phyloP scores from a whole-genome alignment of 2,113 vertebrate genomes.

The Regulus satrapa region DNA sequence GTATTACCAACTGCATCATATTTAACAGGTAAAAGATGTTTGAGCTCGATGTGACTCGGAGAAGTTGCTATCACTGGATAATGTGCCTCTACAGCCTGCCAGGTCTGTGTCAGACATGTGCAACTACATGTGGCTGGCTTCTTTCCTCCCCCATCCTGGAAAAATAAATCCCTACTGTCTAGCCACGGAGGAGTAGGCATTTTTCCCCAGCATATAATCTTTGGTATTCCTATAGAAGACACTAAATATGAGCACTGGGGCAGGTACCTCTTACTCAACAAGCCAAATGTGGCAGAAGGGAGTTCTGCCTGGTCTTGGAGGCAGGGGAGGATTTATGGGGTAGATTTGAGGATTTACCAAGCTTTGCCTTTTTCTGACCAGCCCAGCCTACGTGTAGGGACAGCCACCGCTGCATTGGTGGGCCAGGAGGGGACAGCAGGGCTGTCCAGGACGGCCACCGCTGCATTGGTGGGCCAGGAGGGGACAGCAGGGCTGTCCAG shows the following conservation, averaged over 20 bases:
- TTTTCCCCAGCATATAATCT: neutral
- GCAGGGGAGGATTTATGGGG: neutral
- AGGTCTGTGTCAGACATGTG: neutral
- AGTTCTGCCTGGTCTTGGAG: neutral
- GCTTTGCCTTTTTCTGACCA: neutral
- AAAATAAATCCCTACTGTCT: constrained; percentile 11
- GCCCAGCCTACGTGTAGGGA: too few species aligned
- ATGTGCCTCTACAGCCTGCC: neutral
- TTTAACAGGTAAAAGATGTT: neutral
- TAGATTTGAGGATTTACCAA: neutral
- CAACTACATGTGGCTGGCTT: neutral
- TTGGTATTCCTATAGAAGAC: neutral
- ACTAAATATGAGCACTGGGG: neutral
- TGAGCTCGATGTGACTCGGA: neutral
- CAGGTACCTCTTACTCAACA: neutral
- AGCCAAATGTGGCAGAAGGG: neutral
- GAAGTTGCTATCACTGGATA: neutral
- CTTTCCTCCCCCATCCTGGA: neutral
- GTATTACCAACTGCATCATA: neutral
- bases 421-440: neutral
- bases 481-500: neutral
- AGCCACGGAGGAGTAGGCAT: neutral
- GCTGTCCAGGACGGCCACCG: neutral
- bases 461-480: fast-evolving
- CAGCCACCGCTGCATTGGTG: fast-evolving